Conservation (phyloP, 2,888 invertebrate genomes). For the Cantharis rufa region DNA sequence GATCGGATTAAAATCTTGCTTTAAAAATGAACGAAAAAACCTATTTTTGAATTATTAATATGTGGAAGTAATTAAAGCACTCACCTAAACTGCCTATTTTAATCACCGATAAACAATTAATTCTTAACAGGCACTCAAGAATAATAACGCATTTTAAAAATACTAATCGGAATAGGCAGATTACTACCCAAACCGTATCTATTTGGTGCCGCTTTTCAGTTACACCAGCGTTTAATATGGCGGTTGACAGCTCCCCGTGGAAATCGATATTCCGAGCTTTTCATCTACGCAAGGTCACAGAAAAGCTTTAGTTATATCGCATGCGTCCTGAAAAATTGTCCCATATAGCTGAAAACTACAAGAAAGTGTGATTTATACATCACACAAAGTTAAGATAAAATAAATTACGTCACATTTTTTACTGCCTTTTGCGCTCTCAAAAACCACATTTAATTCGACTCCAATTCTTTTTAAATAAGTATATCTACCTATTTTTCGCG, state of each 20-base stretch:
- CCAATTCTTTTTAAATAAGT: background rate
- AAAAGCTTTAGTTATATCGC: constrained; percentile 32
- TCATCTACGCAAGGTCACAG: constrained; percentile 45
- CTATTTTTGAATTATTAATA: background rate
- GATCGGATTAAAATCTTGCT: background rate
- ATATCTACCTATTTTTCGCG: no score
- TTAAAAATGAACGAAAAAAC: background rate
- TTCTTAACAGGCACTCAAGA: constrained; percentile 35
- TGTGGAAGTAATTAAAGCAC: constrained; percentile 1
- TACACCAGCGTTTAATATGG: constrained; percentile 44
- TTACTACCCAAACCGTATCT: constrained; percentile 28
- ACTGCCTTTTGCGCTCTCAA: constrained; percentile 3
- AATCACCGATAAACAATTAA: constrained; percentile 12
- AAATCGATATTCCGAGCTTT: constrained; percentile 49
- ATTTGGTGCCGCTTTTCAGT: constrained; percentile 33
- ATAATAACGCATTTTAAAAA: constrained; percentile 37
- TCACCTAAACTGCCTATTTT: constrained; percentile 17
- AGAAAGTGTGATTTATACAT: constrained; percentile 8
- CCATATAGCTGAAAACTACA: constrained; percentile 16
- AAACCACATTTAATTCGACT: background rate
- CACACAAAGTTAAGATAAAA: background rate
- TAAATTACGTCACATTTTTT: constrained; percentile 3
- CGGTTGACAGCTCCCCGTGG: constrained; percentile 50
- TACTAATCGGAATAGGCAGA: constrained; percentile 28
- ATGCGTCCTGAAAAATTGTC: constrained; percentile 32